These are phyloP conservation scores for Anoplolepis gracilipes DNA, from an alignment of 1,140 invertebrate species.

Conservation along the genomic window DNA sequence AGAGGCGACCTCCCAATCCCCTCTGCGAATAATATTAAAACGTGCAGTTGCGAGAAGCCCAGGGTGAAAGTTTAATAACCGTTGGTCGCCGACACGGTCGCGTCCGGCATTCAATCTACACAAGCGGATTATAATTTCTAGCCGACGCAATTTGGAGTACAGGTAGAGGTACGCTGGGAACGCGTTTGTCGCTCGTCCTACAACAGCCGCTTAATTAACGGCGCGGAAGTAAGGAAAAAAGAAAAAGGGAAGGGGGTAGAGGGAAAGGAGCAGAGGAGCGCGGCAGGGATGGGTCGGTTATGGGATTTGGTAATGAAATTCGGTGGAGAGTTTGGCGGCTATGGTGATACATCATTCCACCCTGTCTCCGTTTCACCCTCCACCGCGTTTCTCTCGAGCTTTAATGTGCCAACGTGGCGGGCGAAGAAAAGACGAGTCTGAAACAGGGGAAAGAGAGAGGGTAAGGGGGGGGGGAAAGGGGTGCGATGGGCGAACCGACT, in stretches of 20 bases:
- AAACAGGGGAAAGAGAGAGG: slow-evolving; percentile 6
- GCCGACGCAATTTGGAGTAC: slow-evolving; percentile 47
- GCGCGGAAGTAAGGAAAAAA: slow-evolving; percentile 70
- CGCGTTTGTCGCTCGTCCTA: slow-evolving; percentile 42
- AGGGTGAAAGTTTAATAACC: slow-evolving; percentile 62
- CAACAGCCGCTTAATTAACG: slow-evolving; percentile 76
- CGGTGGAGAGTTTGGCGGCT: slow-evolving; percentile 68
- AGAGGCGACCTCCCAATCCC: background rate
- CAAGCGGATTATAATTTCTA: slow-evolving; percentile 64
- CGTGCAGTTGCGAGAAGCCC: slow-evolving; percentile 28
- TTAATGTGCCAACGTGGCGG: slow-evolving; percentile 57
- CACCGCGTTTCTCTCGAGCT: slow-evolving; percentile 37
- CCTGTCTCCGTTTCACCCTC: slow-evolving; percentile 7
- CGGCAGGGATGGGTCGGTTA: slow-evolving; percentile 58
- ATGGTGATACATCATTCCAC: slow-evolving; percentile 74
- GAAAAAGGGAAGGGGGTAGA: slow-evolving; percentile 10
- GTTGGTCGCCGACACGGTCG: slow-evolving; percentile 40
- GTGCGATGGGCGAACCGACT: slow-evolving; percentile 48
- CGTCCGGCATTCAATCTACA: slow-evolving; percentile 65
- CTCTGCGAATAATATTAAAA: slow-evolving; percentile 57
- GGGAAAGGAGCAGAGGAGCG: background rate
- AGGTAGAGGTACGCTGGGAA: slow-evolving; percentile 38
- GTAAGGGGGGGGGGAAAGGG: slow-evolving; percentile 38
- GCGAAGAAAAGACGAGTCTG: slow-evolving; percentile 39
- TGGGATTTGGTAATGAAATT: slow-evolving; percentile 77